A percentile compares a stretch with the other conserved stretches of the same genome.
These are phyloP conservation scores for Acrossocheilus wenchowensis DNA, from an alignment of 2,797 vertebrate species.

Conservation along the genomic window DNA sequence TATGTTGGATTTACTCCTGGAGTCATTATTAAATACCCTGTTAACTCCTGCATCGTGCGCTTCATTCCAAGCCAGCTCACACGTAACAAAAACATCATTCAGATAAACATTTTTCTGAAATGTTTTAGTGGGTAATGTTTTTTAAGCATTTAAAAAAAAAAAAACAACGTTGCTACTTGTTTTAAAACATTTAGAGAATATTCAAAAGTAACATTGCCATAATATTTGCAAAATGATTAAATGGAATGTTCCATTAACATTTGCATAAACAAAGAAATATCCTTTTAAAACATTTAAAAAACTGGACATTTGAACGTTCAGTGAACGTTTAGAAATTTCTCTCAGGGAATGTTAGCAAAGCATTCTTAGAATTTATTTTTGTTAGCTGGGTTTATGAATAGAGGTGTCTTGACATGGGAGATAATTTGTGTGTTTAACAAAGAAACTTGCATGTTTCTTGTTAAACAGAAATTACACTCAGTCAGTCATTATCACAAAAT, in stretches of 20 bases:
- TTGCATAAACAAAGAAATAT: background rate
- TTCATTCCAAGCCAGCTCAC: no score
- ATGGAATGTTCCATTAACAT: background rate
- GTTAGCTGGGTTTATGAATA: background rate
- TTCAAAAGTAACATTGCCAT: background rate
- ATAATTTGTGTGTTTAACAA: background rate
- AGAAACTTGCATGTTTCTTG: background rate
- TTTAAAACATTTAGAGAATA: no score
- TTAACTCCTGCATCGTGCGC: no score
- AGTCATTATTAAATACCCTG: no score
- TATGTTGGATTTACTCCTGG: no score
- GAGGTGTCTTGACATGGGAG: background rate
- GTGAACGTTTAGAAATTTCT: background rate
- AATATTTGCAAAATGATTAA: background rate
- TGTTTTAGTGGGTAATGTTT: no score
- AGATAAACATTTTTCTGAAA: no score
- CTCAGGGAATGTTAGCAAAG: background rate
- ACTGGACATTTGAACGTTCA: background rate
- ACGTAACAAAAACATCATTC: no score
- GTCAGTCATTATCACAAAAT: background rate
- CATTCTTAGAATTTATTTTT: background rate
- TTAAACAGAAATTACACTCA: background rate
- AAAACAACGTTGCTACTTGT: no score
- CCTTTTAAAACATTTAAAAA: background rate
- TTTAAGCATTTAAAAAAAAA: background rate